Evolutionary conservation across 2,888 invertebrate genomes (phyloP), one percentile per base, ranked within the genome.

Genomic region (Lasioglossum leucozonium): DNA sequence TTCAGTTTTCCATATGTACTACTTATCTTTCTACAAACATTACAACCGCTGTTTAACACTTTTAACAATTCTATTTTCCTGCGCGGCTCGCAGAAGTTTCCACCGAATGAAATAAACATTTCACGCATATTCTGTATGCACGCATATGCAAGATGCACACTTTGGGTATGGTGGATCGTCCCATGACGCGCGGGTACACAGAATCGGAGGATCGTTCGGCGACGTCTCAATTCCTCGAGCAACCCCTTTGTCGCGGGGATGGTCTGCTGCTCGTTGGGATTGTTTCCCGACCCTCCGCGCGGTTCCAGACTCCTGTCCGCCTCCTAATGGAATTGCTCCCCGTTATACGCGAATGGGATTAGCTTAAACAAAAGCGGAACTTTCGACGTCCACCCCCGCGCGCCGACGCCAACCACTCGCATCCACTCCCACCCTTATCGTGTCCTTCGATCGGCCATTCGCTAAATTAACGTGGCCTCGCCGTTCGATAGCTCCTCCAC

Each of bases 321-420:
- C 92, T 92, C 88, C 91, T 94, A 94, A 94, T 94, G 92, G 93
- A 93, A 94, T 94, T 94, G 93, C 90, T 85, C 90, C 86, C 80
- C 81, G 77, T 83, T 86, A 83, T 89, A 77, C 71, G 88, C 86
- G 81, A 87, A 90, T 87, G 91, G 81, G 86, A 84, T 87, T 88
- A 92, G 89, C 90, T 91, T 91, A 91, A 94, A 93, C 93, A 93
- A 92, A 93, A 92, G 91, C 90, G 87, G 90, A 91, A 86, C 90
- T 91, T 89, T 88, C 89, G 26, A 88, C 62, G 2, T 62, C 26
- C 26, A 30, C 71, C 86, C 67, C 40, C 75, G 72, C 37, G 44
- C 22, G 34, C 22, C 55, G 65, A 47, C 26, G 13, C 42, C 72
- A 47, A 34, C 22, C n/a, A 42, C 10, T 77, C 81, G 77, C 73